Evolutionary conservation across 35 echinoderm and acorn worm species (phyloP), one percentile per base, ranked within the genome.

Genomic region (Heliocidaris tuberculata): DNA sequence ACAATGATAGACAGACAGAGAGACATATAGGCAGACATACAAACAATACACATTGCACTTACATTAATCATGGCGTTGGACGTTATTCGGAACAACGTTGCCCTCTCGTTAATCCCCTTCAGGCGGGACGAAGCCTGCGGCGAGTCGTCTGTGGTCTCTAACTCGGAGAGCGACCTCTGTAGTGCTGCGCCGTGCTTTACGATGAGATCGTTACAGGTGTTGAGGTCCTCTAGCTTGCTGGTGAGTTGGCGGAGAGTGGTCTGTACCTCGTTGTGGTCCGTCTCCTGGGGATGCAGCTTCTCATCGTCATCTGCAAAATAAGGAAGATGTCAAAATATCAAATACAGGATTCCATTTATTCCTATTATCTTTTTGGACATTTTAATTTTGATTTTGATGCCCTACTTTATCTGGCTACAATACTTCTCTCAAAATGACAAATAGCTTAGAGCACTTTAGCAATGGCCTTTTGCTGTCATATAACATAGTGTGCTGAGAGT

Each of bases 61-160:
- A 99, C 98, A 94, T 99, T 99, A 31, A 99, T 99, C 98, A 99
- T 99, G 92, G 98, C 98, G 90, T 99, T 99, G 11, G 98, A 99
- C 60, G 98, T 99, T 56, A 99, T 99, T 59, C 97, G 96, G 92
- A 99, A 99, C 49, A 99, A 86, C 7, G 98, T 99, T 11, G 98
- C 97, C 90, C 98, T 95, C 85, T 99, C 98, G 91, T 92, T 99
- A 96, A 99, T 96, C 31, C 96, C 96, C 89, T 99, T 99, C 49
- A 97, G 94, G 65, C 96, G 96, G 31, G 85, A 85, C 19, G 92
- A 92, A 48, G 96, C 96, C 61, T 97, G 95, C 16, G 96, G 60
- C 2, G 97, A 90, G 19, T 99, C 98, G 24, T 97, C 94, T 49
- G 96, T 97, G 54, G 87, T 94, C 92, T 97, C 98, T 61, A 99